A percentile compares a stretch with the other conserved stretches of the same genome.
Evolutionary conservation across 2,797 vertebrate genomes (phyloP).

Genomic region (Sebastiscus albofasciatus): DNA sequence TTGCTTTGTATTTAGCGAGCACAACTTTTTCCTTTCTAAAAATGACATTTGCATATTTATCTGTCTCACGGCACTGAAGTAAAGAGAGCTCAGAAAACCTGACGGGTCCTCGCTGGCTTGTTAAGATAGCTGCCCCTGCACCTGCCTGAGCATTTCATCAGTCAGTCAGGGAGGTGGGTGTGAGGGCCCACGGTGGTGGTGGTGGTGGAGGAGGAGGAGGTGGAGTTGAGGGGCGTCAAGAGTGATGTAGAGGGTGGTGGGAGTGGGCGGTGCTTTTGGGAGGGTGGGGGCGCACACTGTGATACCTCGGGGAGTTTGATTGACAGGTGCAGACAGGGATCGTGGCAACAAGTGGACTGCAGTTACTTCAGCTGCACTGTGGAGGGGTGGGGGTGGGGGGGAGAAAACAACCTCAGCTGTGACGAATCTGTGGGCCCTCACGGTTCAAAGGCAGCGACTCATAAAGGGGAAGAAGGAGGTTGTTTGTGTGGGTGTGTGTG

Average conservation of each 20-base stretch:
- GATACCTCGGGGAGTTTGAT: slow-evolving; percentile 62
- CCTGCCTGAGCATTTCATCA: slow-evolving; percentile 51
- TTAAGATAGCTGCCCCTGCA: slow-evolving; percentile 48
- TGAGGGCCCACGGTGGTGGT: background rate
- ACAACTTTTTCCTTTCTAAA: background rate
- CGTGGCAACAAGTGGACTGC: slow-evolving; percentile 79
- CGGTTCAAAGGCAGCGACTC: slow-evolving; percentile 63
- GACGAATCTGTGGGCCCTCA: slow-evolving; percentile 64
- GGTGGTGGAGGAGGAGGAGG: background rate
- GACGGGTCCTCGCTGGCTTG: slow-evolving; percentile 4
- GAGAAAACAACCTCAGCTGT: slow-evolving; percentile 61
- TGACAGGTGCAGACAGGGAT: slow-evolving; percentile 78
- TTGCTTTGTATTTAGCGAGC: background rate
- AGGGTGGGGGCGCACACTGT: background rate
- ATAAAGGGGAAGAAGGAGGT: slow-evolving; percentile 27
- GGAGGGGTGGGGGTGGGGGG: background rate
- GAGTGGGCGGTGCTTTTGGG: slow-evolving; percentile 16
- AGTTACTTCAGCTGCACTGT: slow-evolving; percentile 73
- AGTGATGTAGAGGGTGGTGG: slow-evolving; percentile 43
- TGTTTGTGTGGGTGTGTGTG: slow-evolving; percentile 8
- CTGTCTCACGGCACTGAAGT: background rate
- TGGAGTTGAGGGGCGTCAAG: slow-evolving; percentile 24
- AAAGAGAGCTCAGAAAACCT: background rate
- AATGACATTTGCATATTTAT: background rate
- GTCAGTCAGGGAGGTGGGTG: slow-evolving; percentile 3